These are phyloP conservation scores for Agraylea sexmaculata DNA, from an alignment of 1,140 invertebrate species.

Conservation along the genomic window DNA sequence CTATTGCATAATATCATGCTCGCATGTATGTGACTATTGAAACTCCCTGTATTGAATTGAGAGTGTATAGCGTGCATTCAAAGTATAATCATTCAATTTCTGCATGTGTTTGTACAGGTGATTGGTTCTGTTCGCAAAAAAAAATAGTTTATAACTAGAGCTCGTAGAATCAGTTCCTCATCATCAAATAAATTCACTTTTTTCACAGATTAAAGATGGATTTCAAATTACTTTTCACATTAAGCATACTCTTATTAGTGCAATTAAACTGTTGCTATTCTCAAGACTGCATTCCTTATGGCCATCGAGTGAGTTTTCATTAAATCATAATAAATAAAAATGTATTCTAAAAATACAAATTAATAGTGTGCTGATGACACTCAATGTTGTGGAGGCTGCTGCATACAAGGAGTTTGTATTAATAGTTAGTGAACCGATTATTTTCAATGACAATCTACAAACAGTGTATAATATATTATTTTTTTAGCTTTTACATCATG, in stretches of 20 bases:
- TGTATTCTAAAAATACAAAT: neutral
- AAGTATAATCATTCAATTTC: too few species aligned
- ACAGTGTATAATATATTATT: neutral
- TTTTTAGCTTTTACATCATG: conserved; percentile 16
- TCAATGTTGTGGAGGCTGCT: conserved; percentile 20
- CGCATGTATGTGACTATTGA: too few species aligned
- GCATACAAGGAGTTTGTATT: conserved; percentile 13
- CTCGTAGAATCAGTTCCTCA: neutral
- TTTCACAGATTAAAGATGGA: neutral
- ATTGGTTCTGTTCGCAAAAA: neutral
- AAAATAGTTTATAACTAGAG: neutral
- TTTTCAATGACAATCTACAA: neutral
- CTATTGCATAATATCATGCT: too few species aligned
- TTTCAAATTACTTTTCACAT: neutral
- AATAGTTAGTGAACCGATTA: conserved; percentile 12
- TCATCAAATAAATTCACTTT: neutral
- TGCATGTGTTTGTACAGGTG: neutral
- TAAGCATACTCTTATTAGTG: too few species aligned
- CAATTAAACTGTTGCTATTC: neutral
- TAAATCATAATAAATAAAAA: neutral
- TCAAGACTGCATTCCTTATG: conserved; percentile 18
- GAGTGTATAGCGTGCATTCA: too few species aligned
- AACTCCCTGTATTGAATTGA: too few species aligned
- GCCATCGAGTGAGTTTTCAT: conserved; percentile 12
- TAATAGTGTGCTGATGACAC: conserved; percentile 14